Base-by-base conservation (phyloP, 2,113 vertebrate genomes). In the Hyaena hyaena region DNA sequence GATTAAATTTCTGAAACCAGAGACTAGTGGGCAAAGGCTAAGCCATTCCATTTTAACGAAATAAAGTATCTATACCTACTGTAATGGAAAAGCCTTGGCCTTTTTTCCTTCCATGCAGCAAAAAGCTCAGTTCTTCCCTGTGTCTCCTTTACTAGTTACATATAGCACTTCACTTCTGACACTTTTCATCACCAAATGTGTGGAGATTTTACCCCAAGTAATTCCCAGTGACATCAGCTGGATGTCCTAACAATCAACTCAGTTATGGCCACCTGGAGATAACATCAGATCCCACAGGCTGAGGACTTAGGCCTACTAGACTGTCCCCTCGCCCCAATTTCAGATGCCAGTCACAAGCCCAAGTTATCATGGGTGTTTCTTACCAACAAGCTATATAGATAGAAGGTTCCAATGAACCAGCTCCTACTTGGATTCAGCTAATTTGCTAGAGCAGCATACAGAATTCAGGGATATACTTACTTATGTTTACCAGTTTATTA, bases 1-100 rank as follows among this genome's bases (percentile, higher is more conserved):
- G 24, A 93, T 63, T 87, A 87, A 77, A 61, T 58, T 96, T 98
- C 82, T 96, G 33, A 96, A 97, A 92, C 53, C 79, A 84, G 14
- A 39, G 21, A 69, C 65, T 80, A 73, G 12, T 77, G 65, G 24
- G 81, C 69, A 93, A 96, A 84, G 50, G 43, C 50, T 58, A 61
- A 9, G 35, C 35, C 73, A 85, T 87, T 83, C 8, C n/a, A 88
- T 50, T 69, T 90, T 92, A 95, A 80, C 63, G 33, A 96, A 94
- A 86, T 39, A 33, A 86, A 93, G 31, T 28, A 90, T 43, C 55
- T 86, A 69, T 19, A 88, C 3, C n/a, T 45, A 80, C 5, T 77
- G 3, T 77, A 77, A 90, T 7, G 19, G 55, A 26, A 77, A 77
- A 77, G 63, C 28, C 35, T 76, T 26, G 45, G 71, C 61, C 55